A percentile compares a stretch with the other conserved stretches of the same genome.
phyloP scores from a whole-genome alignment of 2,113 vertebrate genomes.

The Ibidorhyncha struthersii region DNA sequence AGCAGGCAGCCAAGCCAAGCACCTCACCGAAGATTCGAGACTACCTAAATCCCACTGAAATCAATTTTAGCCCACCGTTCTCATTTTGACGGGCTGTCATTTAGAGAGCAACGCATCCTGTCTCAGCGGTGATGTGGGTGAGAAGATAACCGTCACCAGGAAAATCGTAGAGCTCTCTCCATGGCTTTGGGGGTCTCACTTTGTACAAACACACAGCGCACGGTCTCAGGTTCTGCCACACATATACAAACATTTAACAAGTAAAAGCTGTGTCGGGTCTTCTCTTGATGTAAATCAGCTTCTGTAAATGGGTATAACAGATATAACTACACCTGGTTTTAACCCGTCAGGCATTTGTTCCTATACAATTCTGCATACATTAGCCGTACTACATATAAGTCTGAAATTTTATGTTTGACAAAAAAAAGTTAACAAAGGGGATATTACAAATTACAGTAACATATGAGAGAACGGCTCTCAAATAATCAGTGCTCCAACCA shows the following conservation, averaged over 20 bases:
- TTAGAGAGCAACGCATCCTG: background rate
- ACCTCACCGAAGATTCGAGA: background rate
- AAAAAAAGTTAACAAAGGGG: background rate
- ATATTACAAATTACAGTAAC: background rate
- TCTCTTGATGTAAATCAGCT: background rate
- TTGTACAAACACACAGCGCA: background rate
- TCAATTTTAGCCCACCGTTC: background rate
- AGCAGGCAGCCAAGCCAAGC: background rate
- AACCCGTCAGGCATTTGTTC: background rate
- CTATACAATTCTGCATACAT: background rate
- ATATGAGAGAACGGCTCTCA: background rate
- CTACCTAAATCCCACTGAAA: background rate
- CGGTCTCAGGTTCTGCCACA: background rate
- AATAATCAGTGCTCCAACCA: rapidly evolving
- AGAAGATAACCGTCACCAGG: background rate
- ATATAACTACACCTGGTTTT: background rate
- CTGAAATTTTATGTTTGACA: background rate
- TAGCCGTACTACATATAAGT: background rate
- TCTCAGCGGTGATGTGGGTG: rapidly evolving
- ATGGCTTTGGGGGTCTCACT: too few species aligned
- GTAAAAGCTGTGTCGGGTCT: background rate
- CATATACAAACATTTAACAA: background rate
- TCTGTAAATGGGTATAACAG: background rate
- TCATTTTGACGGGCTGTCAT: background rate
- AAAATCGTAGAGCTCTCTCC: background rate